Percentiles rank a stretch among this genome's conserved stretches.
These are phyloP conservation scores for Calcarius lapponicus DNA, from an alignment of 2,797 vertebrate species.

Conservation along the genomic window DNA sequence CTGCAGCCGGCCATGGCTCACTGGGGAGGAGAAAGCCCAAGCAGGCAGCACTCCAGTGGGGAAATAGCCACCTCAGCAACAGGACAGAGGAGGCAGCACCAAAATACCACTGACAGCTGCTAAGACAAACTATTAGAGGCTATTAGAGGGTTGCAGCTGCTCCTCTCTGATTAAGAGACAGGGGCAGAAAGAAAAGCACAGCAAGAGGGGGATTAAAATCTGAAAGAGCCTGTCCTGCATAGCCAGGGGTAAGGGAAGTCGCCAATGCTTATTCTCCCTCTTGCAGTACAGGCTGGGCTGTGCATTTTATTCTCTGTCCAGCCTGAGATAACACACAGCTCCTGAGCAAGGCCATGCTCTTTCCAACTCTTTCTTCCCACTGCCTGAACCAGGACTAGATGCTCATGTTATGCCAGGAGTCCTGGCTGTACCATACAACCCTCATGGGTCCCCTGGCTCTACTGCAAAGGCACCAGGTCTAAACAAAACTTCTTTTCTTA, in stretches of 20 bases:
- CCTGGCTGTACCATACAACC: not conserved
- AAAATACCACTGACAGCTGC: not conserved
- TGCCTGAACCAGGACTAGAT: not conserved
- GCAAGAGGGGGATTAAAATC: not conserved
- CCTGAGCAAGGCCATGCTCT: not conserved
- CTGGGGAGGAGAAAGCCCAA: not conserved
- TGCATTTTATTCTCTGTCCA: not conserved
- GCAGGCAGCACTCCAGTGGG: not conserved
- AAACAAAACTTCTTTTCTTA: not conserved
- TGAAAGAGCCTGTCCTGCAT: not conserved
- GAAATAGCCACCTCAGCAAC: not conserved
- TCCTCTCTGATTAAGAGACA: not conserved
- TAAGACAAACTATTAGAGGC: not conserved
- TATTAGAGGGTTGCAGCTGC: conserved; percentile 23
- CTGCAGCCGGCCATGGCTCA: not conserved
- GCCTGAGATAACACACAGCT: rapidly evolving
- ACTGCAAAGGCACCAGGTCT: not conserved
- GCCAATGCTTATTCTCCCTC: not conserved
- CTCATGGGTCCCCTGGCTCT: not conserved
- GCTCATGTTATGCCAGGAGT: not conserved
- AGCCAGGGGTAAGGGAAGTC: not conserved
- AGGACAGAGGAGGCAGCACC: not conserved
- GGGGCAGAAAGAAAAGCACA: not conserved
- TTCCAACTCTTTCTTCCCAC: not conserved
- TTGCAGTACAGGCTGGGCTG: not conserved